Percentiles rank a stretch among this genome's conserved stretches.
These are phyloP conservation scores for Anhinga rufa DNA, from an alignment of 2,113 vertebrate species.

Conservation along the genomic window DNA sequence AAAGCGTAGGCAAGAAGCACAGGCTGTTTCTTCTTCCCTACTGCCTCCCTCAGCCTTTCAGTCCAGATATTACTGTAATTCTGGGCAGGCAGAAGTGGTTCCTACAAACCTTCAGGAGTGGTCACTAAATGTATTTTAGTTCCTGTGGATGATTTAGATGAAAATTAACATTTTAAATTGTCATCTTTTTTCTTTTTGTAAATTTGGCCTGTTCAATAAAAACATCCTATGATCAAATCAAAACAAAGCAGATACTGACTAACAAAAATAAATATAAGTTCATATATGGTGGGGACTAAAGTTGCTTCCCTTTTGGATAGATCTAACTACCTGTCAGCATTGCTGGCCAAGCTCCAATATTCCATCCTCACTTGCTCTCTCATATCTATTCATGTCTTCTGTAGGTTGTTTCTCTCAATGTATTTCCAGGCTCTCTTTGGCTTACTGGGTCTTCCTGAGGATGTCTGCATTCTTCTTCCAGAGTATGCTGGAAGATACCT, in stretches of 20 bases:
- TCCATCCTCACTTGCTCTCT: background rate
- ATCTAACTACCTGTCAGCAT: background rate
- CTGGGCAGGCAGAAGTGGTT: background rate
- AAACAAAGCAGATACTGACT: background rate
- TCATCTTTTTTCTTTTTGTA: background rate
- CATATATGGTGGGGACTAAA: background rate
- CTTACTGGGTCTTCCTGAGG: background rate
- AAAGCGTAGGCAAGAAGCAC: background rate
- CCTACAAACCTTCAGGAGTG: background rate
- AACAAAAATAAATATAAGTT: background rate
- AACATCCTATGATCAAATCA: background rate
- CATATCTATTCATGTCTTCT: background rate
- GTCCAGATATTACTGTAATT: background rate
- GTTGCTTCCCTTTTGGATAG: background rate
- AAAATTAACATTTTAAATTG: background rate
- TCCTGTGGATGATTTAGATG: background rate
- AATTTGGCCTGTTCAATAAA: background rate
- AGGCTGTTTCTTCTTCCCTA: background rate
- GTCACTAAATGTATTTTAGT: background rate
- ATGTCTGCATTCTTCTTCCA: background rate
- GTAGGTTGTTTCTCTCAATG: background rate
- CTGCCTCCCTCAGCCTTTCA: background rate
- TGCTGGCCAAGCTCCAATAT: background rate
- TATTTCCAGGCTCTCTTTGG: background rate
- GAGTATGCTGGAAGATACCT: background rate